Evolutionary conservation across 1,140 invertebrate genomes (phyloP), one percentile per base, ranked within the genome.

Genomic region (Drosophila burlai): DNA sequence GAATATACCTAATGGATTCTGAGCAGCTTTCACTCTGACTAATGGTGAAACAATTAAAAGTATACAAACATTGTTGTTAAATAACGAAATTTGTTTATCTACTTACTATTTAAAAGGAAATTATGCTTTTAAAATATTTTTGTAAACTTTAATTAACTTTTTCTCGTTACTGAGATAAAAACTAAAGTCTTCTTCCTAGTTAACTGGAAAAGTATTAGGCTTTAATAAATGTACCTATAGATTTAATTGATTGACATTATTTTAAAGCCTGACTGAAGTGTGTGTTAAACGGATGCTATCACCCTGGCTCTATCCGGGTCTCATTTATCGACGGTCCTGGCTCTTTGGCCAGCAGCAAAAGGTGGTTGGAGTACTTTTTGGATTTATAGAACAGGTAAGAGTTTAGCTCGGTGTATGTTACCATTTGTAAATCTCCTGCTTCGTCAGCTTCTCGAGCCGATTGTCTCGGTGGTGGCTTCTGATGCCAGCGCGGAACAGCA

Each of bases 211-310:
- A n/a, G 15, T 10, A 34, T 11, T 34, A 16, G 8, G 2, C 15
- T 16, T n/a, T n/a, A 7, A 7, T 8, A 9, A n/a, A 42, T 43
- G 43, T 45, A 21, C 2, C 21, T 21, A 21, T 21, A 11, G n/a
- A 18, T 11, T 45, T 11, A 29, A 29, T 29, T 29, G 5, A 29
- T 29, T 43, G 11, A 34, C 26, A 43, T 21, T 47, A 31, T 50
- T 57, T 57, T 59, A 18, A 46, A 92, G 91, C 29, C 38, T 92
- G 40, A 92, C 91, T 18, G 91, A 92, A 52, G 89, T 91, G 18
- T 92, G 91, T 49, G 91, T 91, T 3, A 89, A 81, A 49, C 76
- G 91, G 4, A 92, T 92, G 91, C 57, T 92, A 29, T 91, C 91
- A 2, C 91, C 91, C 0, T 92, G 91, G 91, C 76, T 92, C 9